Percentiles rank a stretch among this genome's conserved stretches.
Evolutionary conservation across 2,113 vertebrate species (phyloP).

Genomic region (Manacus vitellinus): DNA sequence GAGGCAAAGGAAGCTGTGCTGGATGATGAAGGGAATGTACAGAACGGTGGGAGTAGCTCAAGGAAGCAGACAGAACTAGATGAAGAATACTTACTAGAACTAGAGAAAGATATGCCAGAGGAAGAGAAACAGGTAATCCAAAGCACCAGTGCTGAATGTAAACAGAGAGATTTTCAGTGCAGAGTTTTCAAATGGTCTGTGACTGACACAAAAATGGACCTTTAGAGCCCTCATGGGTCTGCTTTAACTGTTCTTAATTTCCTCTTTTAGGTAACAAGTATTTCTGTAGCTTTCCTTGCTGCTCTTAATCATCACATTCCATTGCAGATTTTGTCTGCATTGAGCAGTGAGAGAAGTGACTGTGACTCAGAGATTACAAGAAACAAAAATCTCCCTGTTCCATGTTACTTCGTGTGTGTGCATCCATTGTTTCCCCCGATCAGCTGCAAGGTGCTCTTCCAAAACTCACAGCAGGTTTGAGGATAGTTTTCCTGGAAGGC

Average conservation of each 20-base stretch:
- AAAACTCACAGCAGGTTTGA: neutral
- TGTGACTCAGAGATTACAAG: neutral
- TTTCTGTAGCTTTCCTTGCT: neutral
- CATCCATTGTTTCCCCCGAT: neutral
- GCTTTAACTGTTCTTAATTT: neutral
- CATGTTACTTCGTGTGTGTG: neutral
- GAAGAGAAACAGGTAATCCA: slow-evolving; percentile 81
- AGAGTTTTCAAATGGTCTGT: neutral
- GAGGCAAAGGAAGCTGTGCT: slow-evolving; percentile 26
- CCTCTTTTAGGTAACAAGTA: neutral
- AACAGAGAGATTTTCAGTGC: neutral
- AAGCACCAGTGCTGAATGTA: neutral
- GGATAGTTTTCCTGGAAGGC: neutral
- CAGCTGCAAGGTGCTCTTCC: neutral
- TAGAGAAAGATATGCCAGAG: slow-evolving; percentile 80
- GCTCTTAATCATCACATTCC: neutral
- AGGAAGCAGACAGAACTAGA: slow-evolving; percentile 71
- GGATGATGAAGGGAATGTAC: slow-evolving; percentile 37
- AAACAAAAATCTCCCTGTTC: neutral
- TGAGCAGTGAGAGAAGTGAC: neutral
- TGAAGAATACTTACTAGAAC: slow-evolving; percentile 77
- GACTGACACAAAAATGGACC: neutral
- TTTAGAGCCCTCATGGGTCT: neutral
- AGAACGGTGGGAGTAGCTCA: slow-evolving; percentile 15
- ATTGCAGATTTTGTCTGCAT: neutral